Evolutionary conservation across 2,888 invertebrate genomes (phyloP).

Genomic region (Pterobdella sp.): DNA sequence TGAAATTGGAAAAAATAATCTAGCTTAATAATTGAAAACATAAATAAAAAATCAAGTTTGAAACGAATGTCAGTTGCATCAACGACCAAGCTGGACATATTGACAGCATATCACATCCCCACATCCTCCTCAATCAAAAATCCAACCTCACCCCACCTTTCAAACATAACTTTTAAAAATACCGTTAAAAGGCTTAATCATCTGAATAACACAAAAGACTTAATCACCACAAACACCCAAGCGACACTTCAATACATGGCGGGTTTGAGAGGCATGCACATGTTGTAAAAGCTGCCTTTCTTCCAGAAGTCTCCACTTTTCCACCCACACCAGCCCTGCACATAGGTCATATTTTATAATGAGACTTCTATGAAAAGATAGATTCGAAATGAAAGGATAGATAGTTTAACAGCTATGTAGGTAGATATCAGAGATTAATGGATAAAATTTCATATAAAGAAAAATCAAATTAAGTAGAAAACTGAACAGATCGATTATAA

Average conservation of each 20-base stretch:
- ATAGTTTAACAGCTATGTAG: not conserved
- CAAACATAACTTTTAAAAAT: too few species aligned
- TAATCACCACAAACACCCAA: too few species aligned
- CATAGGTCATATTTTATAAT: constrained; percentile 54
- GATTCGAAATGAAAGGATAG: not conserved
- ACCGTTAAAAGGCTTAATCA: too few species aligned
- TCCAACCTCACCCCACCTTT: too few species aligned
- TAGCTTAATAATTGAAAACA: too few species aligned
- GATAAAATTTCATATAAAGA: not conserved
- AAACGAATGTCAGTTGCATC: too few species aligned
- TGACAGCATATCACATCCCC: too few species aligned
- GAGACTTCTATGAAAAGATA: not conserved
- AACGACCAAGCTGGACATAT: too few species aligned
- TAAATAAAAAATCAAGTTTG: too few species aligned
- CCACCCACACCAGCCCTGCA: constrained; percentile 96
- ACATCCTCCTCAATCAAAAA: too few species aligned
- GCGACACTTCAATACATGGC: constrained; percentile 14
- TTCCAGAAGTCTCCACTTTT: constrained; percentile 90
- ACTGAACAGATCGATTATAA: constrained; percentile 35
- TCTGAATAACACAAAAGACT: too few species aligned
- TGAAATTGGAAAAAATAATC: too few species aligned
- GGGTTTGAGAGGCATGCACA: constrained; percentile 76
- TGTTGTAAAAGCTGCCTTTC: constrained; percentile 85
- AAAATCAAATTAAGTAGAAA: not conserved
- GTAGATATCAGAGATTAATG: not conserved